Evolutionary conservation across 2,888 invertebrate species (phyloP).

Genomic region (Toxonevra muliebris): DNA sequence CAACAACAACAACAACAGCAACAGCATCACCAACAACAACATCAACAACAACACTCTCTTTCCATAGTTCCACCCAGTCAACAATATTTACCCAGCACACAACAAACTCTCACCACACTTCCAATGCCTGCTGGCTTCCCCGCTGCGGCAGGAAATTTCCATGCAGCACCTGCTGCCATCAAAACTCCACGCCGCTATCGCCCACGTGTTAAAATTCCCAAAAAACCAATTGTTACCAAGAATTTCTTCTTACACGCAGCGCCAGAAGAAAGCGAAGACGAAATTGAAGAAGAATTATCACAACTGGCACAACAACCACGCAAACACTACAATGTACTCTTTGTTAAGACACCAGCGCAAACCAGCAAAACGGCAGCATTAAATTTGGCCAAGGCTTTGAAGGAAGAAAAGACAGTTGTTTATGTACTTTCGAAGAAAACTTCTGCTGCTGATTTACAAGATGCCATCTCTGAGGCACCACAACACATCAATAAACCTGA

Average conservation of each 20-base stretch:
- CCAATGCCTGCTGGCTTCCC: conserved; percentile 53
- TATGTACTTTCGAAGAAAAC: conserved; percentile 64
- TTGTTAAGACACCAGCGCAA: conserved; percentile 62
- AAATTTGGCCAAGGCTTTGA: conserved; percentile 56
- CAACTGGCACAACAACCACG: conserved; percentile 56
- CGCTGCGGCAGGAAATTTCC: conserved; percentile 2
- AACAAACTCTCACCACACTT: conserved; percentile 36
- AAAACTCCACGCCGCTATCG: conserved; percentile 48
- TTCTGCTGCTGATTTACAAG: conserved; percentile 57
- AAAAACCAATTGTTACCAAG: conserved; percentile 60
- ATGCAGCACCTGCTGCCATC: conserved; percentile 31
- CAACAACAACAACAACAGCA: conserved; percentile 28
- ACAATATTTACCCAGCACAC: conserved; percentile 47
- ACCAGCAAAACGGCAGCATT: conserved; percentile 57
- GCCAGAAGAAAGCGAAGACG: conserved; percentile 62
- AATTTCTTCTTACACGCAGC: conserved; percentile 64
- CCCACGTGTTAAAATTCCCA: conserved; percentile 51
- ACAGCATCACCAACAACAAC: conserved; percentile 39
- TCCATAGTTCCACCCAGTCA: conserved; percentile 33
- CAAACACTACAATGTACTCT: conserved; percentile 63
- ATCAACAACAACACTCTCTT: conserved; percentile 26
- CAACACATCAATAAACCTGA: conserved; percentile 61
- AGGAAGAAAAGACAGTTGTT: conserved; percentile 64
- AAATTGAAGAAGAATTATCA: conserved; percentile 58
- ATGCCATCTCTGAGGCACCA: conserved; percentile 57